A percentile compares a stretch with the other conserved stretches of the same genome.
phyloP scores from a whole-genome alignment of 2,113 vertebrate species.

The Xiphophorus maculatus region DNA sequence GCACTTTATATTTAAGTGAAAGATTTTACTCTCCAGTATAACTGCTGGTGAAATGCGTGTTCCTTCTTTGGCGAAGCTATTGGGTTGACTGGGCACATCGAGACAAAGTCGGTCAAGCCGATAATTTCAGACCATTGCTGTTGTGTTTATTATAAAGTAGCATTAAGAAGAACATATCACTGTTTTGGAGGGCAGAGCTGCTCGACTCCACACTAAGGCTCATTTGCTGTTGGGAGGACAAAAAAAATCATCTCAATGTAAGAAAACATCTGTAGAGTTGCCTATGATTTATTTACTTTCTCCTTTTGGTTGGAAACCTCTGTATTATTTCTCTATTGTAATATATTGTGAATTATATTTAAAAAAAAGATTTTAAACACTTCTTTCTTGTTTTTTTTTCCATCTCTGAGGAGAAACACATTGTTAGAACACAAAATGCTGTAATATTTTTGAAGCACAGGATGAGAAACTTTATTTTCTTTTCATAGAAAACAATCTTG shows the following conservation, averaged over 20 bases:
- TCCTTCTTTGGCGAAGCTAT: not conserved
- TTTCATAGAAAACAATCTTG: slow-evolving; percentile 14
- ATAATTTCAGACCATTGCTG: slow-evolving; percentile 37
- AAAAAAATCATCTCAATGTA: not conserved
- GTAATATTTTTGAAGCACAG: slow-evolving; percentile 18
- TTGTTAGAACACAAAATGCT: slow-evolving; percentile 9
- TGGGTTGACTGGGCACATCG: not conserved
- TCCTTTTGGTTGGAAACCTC: slow-evolving; percentile 63
- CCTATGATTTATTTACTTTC: slow-evolving; percentile 35
- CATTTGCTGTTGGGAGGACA: slow-evolving; percentile 21
- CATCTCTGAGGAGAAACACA: not conserved
- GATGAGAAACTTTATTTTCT: not conserved
- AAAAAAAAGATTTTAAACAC: slow-evolving; percentile 72
- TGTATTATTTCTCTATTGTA: slow-evolving; percentile 75
- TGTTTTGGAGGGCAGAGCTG: slow-evolving; percentile 54
- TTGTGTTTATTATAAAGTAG: slow-evolving; percentile 45
- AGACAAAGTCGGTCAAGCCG: slow-evolving; percentile 42
- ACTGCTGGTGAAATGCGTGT: slow-evolving; percentile 18
- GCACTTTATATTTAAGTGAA: slow-evolving; percentile 74
- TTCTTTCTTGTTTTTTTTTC: not conserved
- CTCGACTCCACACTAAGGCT: slow-evolving; percentile 30
- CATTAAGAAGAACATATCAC: slow-evolving; percentile 62
- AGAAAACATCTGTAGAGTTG: slow-evolving; percentile 32
- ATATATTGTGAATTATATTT: slow-evolving; percentile 80
- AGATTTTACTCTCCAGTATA: slow-evolving; percentile 1